Base-by-base conservation (phyloP, 2,797 vertebrate species). In the Paratrypauchen microcephalus region DNA sequence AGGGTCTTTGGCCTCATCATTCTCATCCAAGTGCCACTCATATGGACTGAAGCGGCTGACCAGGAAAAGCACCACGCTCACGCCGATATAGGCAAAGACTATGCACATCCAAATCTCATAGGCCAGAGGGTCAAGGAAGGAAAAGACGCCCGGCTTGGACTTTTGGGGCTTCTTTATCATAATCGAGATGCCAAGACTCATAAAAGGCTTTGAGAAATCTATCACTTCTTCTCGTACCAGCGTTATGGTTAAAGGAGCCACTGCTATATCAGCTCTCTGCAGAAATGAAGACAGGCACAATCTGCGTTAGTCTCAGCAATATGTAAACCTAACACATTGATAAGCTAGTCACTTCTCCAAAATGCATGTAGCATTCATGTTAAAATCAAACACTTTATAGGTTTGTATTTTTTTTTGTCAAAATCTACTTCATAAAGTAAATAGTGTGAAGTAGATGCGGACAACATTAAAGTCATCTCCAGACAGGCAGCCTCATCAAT, bases 51-150 rank as follows among this genome's bases (percentile, higher is more conserved):
- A 99, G 77, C 98, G 95, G 93, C 97, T 99, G 91, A 99, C 97
- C 90, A 99, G 95, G 95, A 99, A 99, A 83, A 99, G 97, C 91
- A 99, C 97, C 85, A 99, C 97, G 77, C 97, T 99, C 92, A 99
- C 97, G 75, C 97, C 97, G 82, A 99, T 99, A 91, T 99, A 99
- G 79, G 97, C 97, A 69, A 99, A 99, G 82, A 99, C 97, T 88
- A 99, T 99, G 90, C 97, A 99, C 97, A 99, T 99, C 97, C 97
- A 99, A 90, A 99, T 99, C 89, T 99, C 97, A 90, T 99, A 99
- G 86, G 97, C 97, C 95, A 99, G 94, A 21, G 97, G 97, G 91
- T 99, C 97, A 92, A 99, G 94, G 91, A 99, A 99, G 79, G 97
- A 99, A 88, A 99, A 99, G 50, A 99, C 97, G 18, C 97, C 97